Evolutionary conservation across 1,140 invertebrate species (phyloP), one percentile per base, ranked within the genome.

Genomic region (Drosophila kikkawai): DNA sequence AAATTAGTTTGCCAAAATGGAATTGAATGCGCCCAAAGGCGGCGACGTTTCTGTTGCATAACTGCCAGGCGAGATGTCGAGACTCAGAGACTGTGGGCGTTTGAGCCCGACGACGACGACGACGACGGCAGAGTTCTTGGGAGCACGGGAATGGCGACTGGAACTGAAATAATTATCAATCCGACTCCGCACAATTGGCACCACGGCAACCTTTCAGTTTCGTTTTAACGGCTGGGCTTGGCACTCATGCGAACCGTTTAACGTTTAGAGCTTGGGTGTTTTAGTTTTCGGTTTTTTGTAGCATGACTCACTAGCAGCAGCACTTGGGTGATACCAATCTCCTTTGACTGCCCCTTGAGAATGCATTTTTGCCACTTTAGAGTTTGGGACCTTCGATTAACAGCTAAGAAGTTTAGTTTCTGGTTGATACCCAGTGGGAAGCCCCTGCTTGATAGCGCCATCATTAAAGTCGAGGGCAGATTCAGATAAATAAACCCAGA

Each of bases 91-190:
- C 64, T 32, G 70, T 71, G 67, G 67, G 66, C 67, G 66, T 59
- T 51, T 32, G n/a, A 29, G 26, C 37, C 42, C 17, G 32, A 48
- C 51, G 17, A 36, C 50, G 32, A 48, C 51, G 17, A 36, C 50
- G 48, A 34, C 12, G 51, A 22, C 26, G 41, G 57, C 39, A 36
- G 51, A 34, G 60, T 50, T 75, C 44, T 51, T 32, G 26, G 39
- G 39, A 39, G 63, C 19, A 19, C 63, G 17, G 61, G 26, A 75
- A 59, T 32, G 61, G 41, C 71, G 15, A 34, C 39, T 51, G 55
- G 34, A 58, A 59, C 44, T 59, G 26, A 59, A 45, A 77, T 75
- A 75, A 76, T 76, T 61, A 76, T 76, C 42, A 75, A 56, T 48
- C 55, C 39, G 26, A 56, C 70, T 65, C 34, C 36, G 37, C 48